Evolutionary conservation across 2,888 invertebrate species (phyloP), one percentile per base, ranked within the genome.

Genomic region (Altica lythri): DNA sequence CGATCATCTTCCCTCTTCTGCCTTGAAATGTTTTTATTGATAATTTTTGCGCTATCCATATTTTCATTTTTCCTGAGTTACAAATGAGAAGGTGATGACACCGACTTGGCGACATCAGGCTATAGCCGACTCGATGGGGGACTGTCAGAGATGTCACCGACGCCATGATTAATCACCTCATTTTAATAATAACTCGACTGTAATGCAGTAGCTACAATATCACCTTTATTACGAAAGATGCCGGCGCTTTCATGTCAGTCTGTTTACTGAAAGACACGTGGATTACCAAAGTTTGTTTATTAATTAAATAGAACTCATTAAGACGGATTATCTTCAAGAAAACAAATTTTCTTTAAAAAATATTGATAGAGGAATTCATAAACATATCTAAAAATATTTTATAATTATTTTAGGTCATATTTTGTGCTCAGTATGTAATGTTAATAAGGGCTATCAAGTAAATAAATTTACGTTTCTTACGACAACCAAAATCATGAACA

Each of bases 171-270:
- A 77, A 77, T 77, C 74, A 70, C 73, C 76, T 75, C 74, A 77
- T 77, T 77, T 77, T 77, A 77, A 77, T 77, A 77, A 77, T 77
- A 77, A 76, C 76, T 71, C 73, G 70, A 68, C 69, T 69, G 69
- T 71, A 69, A 72, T 73, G 72, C 71, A 72, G 73, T 72, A 69
- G 71, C 72, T 69, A 71, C 70, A 72, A 69, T 73, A 73, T 74
- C 74, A 74, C 74, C 74, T 74, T 74, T 74, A 74, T 74, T 74
- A 72, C 69, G 70, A 68, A 69, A 71, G 68, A 67, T 64, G 65
- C 66, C 64, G 60, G 37, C 57, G 44, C 51, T 53, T 48, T 55
- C 48, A 59, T 52, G 55, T 49, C 55, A 45, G 38, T 29, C 52
- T 70, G 70, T 69, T 70, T 70, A 66, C 65, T 66, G 67, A 69